These are phyloP conservation scores for Prolemur simus DNA, from an alignment of 2,113 vertebrate species.

Conservation along the genomic window DNA sequence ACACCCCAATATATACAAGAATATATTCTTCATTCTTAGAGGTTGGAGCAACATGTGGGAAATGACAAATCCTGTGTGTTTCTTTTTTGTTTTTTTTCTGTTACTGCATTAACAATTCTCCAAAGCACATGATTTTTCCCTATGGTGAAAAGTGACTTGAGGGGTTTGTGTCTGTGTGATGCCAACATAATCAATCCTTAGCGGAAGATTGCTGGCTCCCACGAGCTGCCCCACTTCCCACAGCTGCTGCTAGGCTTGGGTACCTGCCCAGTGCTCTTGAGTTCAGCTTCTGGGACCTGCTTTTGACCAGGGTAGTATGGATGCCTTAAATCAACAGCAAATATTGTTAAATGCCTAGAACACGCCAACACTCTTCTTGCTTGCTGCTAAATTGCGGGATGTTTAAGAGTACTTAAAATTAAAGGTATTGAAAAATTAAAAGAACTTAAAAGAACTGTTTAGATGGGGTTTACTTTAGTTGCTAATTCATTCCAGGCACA, in stretches of 20 bases:
- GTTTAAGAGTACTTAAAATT: neutral
- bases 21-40: neutral
- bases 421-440: neutral
- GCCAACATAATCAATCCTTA: neutral
- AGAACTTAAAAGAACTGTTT: neutral
- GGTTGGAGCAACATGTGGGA: neutral
- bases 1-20: neutral
- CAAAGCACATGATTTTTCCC: neutral
- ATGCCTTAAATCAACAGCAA: neutral
- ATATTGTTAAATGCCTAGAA: neutral
- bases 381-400: neutral
- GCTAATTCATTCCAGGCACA: neutral
- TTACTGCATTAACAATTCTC: neutral
- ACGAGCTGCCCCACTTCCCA: neutral
- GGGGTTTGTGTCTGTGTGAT: neutral
- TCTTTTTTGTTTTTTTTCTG: neutral
- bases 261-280: fast-evolving
- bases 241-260: neutral
- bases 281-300: neutral
- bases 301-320: neutral
- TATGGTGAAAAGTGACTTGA: neutral
- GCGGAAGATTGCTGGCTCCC: neutral
- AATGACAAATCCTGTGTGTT: neutral
- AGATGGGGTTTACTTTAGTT: neutral
- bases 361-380: neutral